Percentiles rank a stretch among this genome's conserved stretches.
Evolutionary conservation across 2,888 invertebrate genomes (phyloP).

Genomic region (Athalia circularis): DNA sequence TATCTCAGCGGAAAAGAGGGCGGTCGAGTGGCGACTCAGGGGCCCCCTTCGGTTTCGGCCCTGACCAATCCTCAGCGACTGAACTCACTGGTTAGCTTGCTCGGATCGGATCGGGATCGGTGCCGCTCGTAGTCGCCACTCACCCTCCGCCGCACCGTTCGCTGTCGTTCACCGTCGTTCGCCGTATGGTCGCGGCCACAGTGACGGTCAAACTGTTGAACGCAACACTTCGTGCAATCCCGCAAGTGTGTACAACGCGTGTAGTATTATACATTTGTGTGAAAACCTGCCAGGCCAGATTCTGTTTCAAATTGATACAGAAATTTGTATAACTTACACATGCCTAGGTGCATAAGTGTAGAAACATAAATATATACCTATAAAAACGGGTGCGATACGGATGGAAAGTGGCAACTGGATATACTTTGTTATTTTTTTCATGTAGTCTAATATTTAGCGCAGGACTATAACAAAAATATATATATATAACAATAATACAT

Average conservation of each 20-base stretch:
- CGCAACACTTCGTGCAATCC: slow-evolving; percentile 49
- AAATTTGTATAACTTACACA: neutral
- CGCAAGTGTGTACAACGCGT: slow-evolving; percentile 15
- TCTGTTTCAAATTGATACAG: slow-evolving; percentile 37
- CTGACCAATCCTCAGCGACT: slow-evolving; percentile 56
- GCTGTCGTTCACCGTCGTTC: slow-evolving; percentile 50
- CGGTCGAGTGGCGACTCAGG: slow-evolving; percentile 47
- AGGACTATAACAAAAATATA: neutral
- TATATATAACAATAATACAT: neutral
- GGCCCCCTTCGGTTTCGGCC: slow-evolving; percentile 60
- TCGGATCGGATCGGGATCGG: slow-evolving; percentile 51
- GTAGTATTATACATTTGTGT: slow-evolving; percentile 32
- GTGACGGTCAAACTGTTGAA: slow-evolving; percentile 58
- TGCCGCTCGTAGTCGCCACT: slow-evolving; percentile 45
- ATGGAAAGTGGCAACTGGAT: slow-evolving; percentile 26
- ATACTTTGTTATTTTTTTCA: slow-evolving; percentile 21
- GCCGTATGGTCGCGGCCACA: slow-evolving; percentile 51
- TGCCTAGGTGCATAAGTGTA: neutral
- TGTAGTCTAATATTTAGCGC: neutral
- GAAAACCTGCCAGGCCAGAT: slow-evolving; percentile 40
- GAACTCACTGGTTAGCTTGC: slow-evolving; percentile 48
- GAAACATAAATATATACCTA: slow-evolving; percentile 17
- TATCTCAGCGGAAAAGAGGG: slow-evolving; percentile 12
- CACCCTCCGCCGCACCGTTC: slow-evolving; percentile 47
- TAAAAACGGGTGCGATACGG: slow-evolving; percentile 33